Conservation (phyloP, 2,797 vertebrate species). For the Enteromius paludinosus region DNA sequence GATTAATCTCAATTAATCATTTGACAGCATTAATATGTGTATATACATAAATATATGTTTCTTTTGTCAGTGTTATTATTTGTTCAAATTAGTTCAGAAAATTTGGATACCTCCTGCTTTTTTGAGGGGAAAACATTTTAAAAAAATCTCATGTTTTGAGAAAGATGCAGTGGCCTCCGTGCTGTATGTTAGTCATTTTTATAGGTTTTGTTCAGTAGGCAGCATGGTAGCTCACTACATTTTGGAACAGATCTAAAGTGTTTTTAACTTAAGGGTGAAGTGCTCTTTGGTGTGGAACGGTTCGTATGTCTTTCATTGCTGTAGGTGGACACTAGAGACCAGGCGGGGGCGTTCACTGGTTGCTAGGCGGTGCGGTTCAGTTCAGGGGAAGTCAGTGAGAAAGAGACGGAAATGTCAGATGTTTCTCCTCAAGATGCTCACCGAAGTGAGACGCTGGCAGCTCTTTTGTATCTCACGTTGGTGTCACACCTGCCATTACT, state of each 20-base stretch:
- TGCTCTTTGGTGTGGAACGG: background rate
- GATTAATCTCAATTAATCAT: too few species aligned
- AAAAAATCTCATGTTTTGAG: background rate
- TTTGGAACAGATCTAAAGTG: conserved; percentile 14
- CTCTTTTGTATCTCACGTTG: conserved; percentile 29
- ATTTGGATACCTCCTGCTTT: background rate
- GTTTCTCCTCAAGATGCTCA: conserved; percentile 26
- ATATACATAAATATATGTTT: too few species aligned
- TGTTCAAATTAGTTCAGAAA: too few species aligned
- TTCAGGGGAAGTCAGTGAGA: conserved; percentile 26
- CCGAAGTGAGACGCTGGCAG: conserved; percentile 15
- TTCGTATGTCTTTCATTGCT: background rate
- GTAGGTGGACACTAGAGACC: conserved; percentile 7
- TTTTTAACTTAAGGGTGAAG: conserved; percentile 16
- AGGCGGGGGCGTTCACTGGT: background rate
- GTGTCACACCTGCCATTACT: conserved; percentile 24
- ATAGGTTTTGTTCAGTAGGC: background rate
- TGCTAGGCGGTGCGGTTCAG: background rate
- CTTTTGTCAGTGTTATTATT: too few species aligned
- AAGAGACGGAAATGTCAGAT: conserved; percentile 6
- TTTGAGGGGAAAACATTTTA: background rate
- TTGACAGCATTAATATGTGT: too few species aligned
- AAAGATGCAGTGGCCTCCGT: background rate
- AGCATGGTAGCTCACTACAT: conserved; percentile 4
- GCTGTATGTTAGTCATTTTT: background rate